Conservation (phyloP, 2,888 invertebrate species). For the Macropis europaea region DNA sequence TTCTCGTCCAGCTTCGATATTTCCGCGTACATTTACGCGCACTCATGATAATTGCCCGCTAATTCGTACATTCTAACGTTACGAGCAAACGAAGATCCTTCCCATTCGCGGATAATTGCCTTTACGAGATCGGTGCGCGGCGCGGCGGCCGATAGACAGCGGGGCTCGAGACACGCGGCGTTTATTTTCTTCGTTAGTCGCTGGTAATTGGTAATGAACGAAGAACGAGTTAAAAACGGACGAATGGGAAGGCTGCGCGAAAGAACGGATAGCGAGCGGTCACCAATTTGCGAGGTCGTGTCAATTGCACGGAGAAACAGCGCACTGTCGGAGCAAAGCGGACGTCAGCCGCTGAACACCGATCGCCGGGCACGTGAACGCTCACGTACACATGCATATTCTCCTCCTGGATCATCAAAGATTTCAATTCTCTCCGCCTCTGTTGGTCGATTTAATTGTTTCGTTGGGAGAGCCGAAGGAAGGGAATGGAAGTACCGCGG, state of each 20-base stretch:
- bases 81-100: background rate
- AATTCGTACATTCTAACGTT: conserved; percentile 21
- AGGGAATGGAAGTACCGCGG: background rate
- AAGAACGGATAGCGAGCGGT: background rate
- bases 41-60: conserved; percentile 23
- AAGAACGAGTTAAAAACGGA: background rate
- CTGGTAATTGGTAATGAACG: conserved; percentile 25
- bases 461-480: background rate
- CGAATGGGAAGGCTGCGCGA: background rate
- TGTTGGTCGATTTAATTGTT: conserved; percentile 24
- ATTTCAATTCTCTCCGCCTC: conserved; percentile 31
- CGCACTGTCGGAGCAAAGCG: background rate
- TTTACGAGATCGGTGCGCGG: background rate
- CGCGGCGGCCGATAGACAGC: background rate
- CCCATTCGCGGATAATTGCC: background rate
- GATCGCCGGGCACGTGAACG: background rate
- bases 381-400: background rate
- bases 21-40: conserved; percentile 17
- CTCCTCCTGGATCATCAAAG: too few species aligned
- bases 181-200: conserved; percentile 9
- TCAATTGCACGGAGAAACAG: conserved; percentile 10
- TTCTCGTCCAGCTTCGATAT: conserved; percentile 19
- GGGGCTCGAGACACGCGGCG: background rate
- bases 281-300: conserved; percentile 8
- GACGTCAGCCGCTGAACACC: background rate